Base-by-base conservation (phyloP, 1,140 invertebrate genomes). In the Drusus annulatus region DNA sequence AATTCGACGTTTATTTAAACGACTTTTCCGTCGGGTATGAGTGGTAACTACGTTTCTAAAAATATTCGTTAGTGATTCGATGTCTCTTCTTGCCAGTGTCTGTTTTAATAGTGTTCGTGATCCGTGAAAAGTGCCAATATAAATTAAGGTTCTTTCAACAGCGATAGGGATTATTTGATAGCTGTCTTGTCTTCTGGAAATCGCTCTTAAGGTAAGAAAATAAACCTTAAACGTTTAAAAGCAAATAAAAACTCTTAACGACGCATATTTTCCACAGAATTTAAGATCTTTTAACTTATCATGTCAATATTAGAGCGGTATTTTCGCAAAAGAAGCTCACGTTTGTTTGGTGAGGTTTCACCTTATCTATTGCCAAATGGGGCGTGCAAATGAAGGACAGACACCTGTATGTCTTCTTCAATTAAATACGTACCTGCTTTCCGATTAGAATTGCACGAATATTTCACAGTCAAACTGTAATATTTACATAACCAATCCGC, bases 351-450 rank as follows among this genome's bases (percentile, higher is more conserved):
- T 45, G 23, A 71, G 76, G 76, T 77, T 77, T 77, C 62, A 31
- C 62, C 56, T 78, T 78, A 78, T 78, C 76, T 78, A 17, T 65
- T 62, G 54, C 31, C 51, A 76, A 76, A 76, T 36, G 62, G 76
- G 76, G 76, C 76, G 76, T 78, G 62, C 76, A 52, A 62, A 68
- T 65, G 76, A 78, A 78, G 62, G 76, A 78, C 76, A 51, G 68
- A 78, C 76, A 78, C 76, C 76, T 78, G 76, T 78, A 78, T 68
- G 76, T 78, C 76, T 78, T 78, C 76, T 78, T 77, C 62, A 78
- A 68, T 78, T 78, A 78, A 52, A 16, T 68, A 78, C 50, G 25
- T 23, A 60, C 23, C 17, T 19, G 8, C 19, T 45, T 45, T 45
- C 10, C 10, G 36, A 45, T 45, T 45, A 13, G 36, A 45, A 45